Conservation (phyloP, 2,888 invertebrate species). For the Itoplectis maculator region DNA sequence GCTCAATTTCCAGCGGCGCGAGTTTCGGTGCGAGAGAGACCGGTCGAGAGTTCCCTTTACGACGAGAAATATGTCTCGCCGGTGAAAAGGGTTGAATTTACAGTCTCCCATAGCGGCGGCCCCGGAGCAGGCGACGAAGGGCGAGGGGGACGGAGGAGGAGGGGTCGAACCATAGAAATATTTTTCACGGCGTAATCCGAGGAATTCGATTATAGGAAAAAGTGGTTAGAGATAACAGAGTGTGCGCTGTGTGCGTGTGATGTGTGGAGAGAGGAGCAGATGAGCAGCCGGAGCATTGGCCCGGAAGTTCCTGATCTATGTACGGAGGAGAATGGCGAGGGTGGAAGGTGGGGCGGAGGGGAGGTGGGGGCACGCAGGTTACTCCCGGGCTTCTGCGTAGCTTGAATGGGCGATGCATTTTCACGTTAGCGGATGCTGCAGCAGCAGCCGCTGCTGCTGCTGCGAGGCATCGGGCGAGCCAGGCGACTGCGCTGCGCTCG, state of each 20-base stretch:
- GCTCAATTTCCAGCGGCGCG: background rate
- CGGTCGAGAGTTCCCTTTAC: constrained; percentile 3
- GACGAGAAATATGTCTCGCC: background rate
- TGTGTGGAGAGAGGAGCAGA: background rate
- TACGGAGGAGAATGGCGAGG: constrained; percentile 1
- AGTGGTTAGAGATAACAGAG: background rate
- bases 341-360: too few relatives aligned
- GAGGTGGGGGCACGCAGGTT: constrained; percentile 45
- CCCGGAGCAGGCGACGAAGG: too few relatives aligned
- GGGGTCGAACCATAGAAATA: constrained; percentile 21
- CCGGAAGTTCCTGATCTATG: constrained; percentile 6
- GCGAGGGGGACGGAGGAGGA: too few relatives aligned
- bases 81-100: background rate
- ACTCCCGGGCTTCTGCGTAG: constrained; percentile 30
- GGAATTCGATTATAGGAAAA: constrained; percentile 34
- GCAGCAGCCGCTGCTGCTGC: too few relatives aligned
- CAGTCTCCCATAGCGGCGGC: background rate
- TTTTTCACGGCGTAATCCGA: constrained; percentile 11
- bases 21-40: too few relatives aligned
- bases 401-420: constrained; percentile 57
- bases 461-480: constrained; percentile 44
- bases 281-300: constrained; percentile 1
- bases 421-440: constrained; percentile 49
- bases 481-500: constrained; percentile 16
- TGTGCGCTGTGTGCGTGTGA: background rate